Conservation (phyloP, 2,113 vertebrate genomes). For the Callipepla squamata region DNA sequence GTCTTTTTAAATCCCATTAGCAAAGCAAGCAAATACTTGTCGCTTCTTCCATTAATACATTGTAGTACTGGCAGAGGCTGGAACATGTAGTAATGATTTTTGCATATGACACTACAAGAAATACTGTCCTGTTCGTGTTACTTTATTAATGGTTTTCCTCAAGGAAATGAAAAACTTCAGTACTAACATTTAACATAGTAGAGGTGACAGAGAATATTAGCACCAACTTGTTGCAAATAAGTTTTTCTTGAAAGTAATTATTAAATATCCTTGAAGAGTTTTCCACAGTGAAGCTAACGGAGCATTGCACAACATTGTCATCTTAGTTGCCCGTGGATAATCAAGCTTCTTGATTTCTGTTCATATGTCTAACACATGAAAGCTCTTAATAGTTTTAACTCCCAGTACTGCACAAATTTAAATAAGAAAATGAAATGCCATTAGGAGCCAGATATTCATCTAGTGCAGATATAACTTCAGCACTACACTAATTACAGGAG, state of each 20-base stretch:
- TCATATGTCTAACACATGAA: neutral
- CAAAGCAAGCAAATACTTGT: neutral
- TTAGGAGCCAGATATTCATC: neutral
- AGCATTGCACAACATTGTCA: neutral
- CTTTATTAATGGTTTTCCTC: constrained; percentile 51
- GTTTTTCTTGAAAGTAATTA: constrained; percentile 14
- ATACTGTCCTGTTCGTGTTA: neutral
- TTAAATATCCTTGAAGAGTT: constrained; percentile 18
- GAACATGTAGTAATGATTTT: constrained; percentile 39
- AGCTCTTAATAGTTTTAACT: neutral
- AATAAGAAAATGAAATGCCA: neutral
- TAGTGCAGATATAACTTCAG: neutral
- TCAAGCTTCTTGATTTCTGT: neutral
- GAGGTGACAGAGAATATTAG: constrained; percentile 35
- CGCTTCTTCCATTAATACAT: neutral
- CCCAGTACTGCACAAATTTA: neutral
- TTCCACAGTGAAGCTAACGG: constrained; percentile 13
- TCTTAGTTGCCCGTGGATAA: neutral
- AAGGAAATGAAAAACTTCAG: constrained; percentile 56
- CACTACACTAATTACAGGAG: neutral
- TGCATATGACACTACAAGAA: constrained; percentile 35
- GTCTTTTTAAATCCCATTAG: constrained; percentile 17
- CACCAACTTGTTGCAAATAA: neutral
- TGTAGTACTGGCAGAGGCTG: constrained; percentile 3
- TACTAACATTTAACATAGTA: neutral